phyloP scores from a whole-genome alignment of 2,113 vertebrate genomes.

The Rostratula benghalensis region DNA sequence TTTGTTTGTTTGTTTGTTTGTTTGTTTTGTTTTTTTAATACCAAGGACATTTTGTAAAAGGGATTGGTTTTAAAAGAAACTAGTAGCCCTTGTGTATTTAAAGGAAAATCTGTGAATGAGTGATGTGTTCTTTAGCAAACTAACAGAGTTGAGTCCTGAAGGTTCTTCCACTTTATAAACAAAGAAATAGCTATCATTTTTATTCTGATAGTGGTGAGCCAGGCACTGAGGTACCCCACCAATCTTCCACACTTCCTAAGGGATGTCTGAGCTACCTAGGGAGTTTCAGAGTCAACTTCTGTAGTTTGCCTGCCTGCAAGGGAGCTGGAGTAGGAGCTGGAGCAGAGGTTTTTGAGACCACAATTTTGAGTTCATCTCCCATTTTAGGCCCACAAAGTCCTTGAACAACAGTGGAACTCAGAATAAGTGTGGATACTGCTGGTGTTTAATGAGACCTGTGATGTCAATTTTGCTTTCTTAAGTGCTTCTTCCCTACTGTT shows the following conservation, averaged over 20 bases:
- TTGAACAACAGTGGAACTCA: neutral
- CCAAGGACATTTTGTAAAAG: neutral
- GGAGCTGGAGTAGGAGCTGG: neutral
- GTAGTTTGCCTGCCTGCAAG: neutral
- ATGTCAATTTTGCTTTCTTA: neutral
- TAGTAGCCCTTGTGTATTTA: neutral
- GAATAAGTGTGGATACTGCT: neutral
- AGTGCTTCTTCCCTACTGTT: neutral
- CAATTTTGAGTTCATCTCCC: neutral
- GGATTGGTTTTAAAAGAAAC: neutral
- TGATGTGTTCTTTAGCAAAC: neutral
- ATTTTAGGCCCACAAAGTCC: neutral
- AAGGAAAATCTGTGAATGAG: neutral
- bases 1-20: neutral
- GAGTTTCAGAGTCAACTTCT: neutral
- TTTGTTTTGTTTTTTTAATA: neutral
- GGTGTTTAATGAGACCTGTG: neutral
- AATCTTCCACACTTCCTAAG: neutral
- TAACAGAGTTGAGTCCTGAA: neutral
- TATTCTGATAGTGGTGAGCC: neutral
- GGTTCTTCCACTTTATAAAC: neutral
- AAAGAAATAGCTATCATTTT: neutral
- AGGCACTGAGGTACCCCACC: neutral
- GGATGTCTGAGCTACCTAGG: neutral
- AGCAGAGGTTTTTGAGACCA: neutral